Percentiles rank a stretch among this genome's conserved stretches.
phyloP scores from a whole-genome alignment of 2,888 invertebrate species.

The Ferrisia virgata region DNA sequence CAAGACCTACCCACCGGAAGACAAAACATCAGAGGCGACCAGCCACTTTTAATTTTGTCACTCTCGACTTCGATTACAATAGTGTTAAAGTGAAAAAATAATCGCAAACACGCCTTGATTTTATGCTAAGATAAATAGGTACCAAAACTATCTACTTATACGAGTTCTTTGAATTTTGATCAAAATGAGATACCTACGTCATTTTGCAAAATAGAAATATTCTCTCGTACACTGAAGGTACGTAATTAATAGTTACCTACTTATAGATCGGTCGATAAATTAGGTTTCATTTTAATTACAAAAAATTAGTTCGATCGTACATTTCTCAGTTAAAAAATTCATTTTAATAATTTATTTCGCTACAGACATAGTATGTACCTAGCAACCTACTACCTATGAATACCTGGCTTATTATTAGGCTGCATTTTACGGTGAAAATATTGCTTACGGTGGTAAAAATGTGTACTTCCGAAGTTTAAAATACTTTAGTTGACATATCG shows the following conservation, averaged over 20 bases:
- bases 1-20: neutral
- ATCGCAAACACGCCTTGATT: constrained; percentile 28
- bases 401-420: neutral
- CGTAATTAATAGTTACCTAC: neutral
- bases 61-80: neutral
- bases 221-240: neutral
- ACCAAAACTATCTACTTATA: too few species aligned
- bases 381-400: too few species aligned
- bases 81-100: neutral
- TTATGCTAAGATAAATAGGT: neutral
- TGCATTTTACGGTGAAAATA: neutral
- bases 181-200: neutral
- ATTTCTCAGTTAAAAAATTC: neutral
- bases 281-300: constrained; percentile 15
- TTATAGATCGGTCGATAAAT: neutral
- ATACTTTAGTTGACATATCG: neutral
- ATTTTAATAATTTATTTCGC: neutral
- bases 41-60: neutral
- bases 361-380: too few species aligned
- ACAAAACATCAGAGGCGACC: neutral
- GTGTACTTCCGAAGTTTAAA: constrained; percentile 14
- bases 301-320: neutral
- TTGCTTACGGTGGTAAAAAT: neutral
- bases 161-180: neutral
- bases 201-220: neutral